Base-by-base conservation (phyloP, 2,113 vertebrate species). In the Camelus dromedarius region DNA sequence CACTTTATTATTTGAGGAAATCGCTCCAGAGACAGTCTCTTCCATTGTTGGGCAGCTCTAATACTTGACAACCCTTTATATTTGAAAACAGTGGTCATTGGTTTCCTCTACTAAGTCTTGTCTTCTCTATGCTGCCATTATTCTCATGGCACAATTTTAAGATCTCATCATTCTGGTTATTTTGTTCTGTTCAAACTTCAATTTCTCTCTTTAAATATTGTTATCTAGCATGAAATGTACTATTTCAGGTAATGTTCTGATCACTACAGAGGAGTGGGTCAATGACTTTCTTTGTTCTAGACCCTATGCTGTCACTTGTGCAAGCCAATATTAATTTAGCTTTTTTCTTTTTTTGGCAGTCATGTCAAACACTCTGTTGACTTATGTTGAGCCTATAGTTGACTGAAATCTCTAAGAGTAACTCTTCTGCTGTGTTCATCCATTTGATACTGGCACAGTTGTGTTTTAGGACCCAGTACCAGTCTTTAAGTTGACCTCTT, bases 221-320 rank as follows among this genome's bases (percentile, higher is more conserved):
- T 15, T 82, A 92, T 93, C 82, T 89, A 95, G 87, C 85, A 96
- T 30, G 69, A 95, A 95, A 81, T 75, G 32, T 75, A 80, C 77
- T 93, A 80, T 93, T 96, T 90, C n/a, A 91, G 77, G 70, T 70
- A 75, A 60, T 79, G 60, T 77, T 97, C 66, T 92, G 70, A 92
- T 92, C 80, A 82, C 66, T 84, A 56, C 35, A 93, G 86, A 83
- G 54, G 48, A 89, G 35, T 70, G 66, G 52, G 38, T 66, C 72
- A 58, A 11, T 91, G 81, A 75, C 58, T 87, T 86, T 91, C 70
- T 82, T 90, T 93, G 50, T 94, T 86, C 73, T 96, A 77, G 67
- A 94, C 67, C 50, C 38, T 94, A 48, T 96, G 54, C 66, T 75
- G 60, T 48, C 66, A 67, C n/a, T 95, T 32, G 85, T 85, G 52